Base-by-base conservation (phyloP, 1,140 invertebrate species). In the Idris sp. region DNA sequence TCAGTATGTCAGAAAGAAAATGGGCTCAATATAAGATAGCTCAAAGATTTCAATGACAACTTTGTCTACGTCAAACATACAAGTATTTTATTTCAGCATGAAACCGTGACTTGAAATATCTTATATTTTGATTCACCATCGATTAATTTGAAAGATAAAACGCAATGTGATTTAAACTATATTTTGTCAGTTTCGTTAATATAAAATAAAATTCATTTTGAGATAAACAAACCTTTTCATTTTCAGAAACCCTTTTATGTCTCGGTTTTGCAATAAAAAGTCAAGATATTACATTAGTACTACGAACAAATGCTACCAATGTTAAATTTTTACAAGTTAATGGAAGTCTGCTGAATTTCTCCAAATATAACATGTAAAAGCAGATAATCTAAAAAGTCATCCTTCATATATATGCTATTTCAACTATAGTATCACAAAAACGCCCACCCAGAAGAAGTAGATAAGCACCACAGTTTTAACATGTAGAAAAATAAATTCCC, bases 401-500 rank as follows among this genome's bases (percentile, higher is more conserved):
- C n/a, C n/a, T n/a, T n/a, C n/a, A n/a, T n/a, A n/a, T n/a, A n/a
- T n/a, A n/a, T n/a, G n/a, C 53, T 22, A 59, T 44, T 58, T 44
- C n/a, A 28, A n/a, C 3, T 15, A 13, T 61, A 46, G 54, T 49
- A 49, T 49, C 58, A 44, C 43, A 69, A 59, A 11, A 35, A 19
- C 25, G 48, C 25, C 31, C 25, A 10, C 38, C 13, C 33, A 40
- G 49, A 61, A 41, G 33, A 38, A n/a, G 62, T 35, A 38, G 18
- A 33, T 11, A 46, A 40, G 33, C 54, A 54, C 14, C 33, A 30
- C n/a, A 54, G 33, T 44, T 56, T 38, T 6, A 58, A 44, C 38
- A 8, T 61, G 30, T 71, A 71, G 6, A 71, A 71, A 71, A 71
- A 61, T 61, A 61, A 71, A 46, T 59, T 48, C 7, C 49, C 10